Conservation (phyloP, 2,888 invertebrate species). For the Melanophora roralis region DNA sequence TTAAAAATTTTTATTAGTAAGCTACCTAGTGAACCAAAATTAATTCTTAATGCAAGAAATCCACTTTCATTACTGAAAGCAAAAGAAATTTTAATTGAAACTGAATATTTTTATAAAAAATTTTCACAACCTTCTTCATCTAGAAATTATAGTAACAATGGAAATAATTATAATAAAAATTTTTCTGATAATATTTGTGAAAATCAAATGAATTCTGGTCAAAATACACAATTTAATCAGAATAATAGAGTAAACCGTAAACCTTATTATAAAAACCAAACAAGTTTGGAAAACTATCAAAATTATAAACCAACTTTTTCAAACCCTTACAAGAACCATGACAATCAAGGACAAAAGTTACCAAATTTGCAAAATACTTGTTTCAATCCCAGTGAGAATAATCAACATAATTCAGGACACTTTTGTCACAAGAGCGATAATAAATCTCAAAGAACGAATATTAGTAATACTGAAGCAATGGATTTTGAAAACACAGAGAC, state of each 20-base stretch:
- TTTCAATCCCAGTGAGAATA: too few relatives aligned
- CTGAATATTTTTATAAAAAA: constrained; percentile 37
- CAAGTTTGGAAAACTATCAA: too few relatives aligned
- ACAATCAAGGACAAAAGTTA: too few relatives aligned
- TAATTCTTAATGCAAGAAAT: constrained; percentile 3
- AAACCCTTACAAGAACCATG: too few relatives aligned
- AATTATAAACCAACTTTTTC: too few relatives aligned
- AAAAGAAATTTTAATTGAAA: constrained; percentile 41
- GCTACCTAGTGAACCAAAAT: not conserved
- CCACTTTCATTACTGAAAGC: constrained; percentile 9
- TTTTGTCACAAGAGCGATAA: not conserved
- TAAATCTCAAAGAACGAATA: not conserved
- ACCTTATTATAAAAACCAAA: too few relatives aligned
- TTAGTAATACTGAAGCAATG: not conserved
- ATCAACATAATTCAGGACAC: too few relatives aligned
- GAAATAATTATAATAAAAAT: too few relatives aligned
- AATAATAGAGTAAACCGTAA: too few relatives aligned
- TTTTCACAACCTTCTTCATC: not conserved
- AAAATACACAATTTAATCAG: too few relatives aligned
- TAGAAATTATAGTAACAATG: not conserved
- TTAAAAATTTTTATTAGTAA: not conserved
- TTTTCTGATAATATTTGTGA: not conserved
- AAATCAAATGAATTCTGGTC: too few relatives aligned
- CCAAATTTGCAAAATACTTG: too few relatives aligned
- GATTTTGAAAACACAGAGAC: constrained; percentile 21